These are phyloP conservation scores for Agrotis segetum DNA, from an alignment of 2,888 invertebrate genomes.

Conservation along the genomic window DNA sequence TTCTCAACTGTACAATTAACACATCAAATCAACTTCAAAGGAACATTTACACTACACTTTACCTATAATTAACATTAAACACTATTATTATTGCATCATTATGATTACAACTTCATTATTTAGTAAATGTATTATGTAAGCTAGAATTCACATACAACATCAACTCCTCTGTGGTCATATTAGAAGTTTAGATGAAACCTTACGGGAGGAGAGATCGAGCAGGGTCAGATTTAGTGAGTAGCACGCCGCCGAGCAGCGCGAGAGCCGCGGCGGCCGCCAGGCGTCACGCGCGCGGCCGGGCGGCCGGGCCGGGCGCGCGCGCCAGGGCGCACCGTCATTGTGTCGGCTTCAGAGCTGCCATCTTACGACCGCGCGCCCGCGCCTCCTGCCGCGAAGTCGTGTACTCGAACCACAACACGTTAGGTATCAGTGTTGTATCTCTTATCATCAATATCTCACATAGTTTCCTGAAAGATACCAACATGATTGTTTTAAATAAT, in stretches of 20 bases:
- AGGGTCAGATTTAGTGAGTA: slow-evolving; percentile 74
- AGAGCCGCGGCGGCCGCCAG: slow-evolving; percentile 82
- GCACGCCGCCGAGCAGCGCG: slow-evolving; percentile 80
- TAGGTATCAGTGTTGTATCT: slow-evolving; percentile 97
- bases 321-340: slow-evolving; percentile 94
- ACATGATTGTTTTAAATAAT: not conserved
- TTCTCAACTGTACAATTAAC: slow-evolving; percentile 45
- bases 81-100: slow-evolving; percentile 65
- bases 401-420: slow-evolving; percentile 98
- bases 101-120: slow-evolving; percentile 47
- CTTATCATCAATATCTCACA: slow-evolving; percentile 96
- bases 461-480: slow-evolving; percentile 92
- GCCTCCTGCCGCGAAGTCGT: slow-evolving; percentile 96
- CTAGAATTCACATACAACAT: slow-evolving; percentile 42
- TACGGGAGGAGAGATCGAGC: slow-evolving; percentile 70
- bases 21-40: slow-evolving; percentile 48
- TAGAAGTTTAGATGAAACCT: slow-evolving; percentile 32
- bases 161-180: slow-evolving; percentile 13
- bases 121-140: slow-evolving; percentile 37
- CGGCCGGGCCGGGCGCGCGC: slow-evolving; percentile 76
- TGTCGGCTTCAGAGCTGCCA: slow-evolving; percentile 94
- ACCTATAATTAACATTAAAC: slow-evolving; percentile 43
- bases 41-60: slow-evolving; percentile 55
- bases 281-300: slow-evolving; percentile 89
- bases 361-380: slow-evolving; percentile 94